Conservation (phyloP, 92 coral and sea anemone species). For the Chrysogorgia sp. region DNA sequence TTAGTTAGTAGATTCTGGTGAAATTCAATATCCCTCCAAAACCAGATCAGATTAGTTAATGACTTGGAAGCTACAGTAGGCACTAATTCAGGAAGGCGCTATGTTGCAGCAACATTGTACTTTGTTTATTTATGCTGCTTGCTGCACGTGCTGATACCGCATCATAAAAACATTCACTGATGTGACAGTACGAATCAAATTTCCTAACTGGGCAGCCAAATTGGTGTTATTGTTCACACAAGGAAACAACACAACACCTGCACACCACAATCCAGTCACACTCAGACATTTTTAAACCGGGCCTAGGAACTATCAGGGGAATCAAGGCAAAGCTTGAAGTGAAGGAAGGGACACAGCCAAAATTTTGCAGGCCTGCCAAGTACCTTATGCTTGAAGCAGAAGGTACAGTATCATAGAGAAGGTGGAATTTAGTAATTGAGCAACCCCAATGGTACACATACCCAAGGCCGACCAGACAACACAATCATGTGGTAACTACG, state of each 20-base stretch:
- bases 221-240: no score
- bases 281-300: background rate
- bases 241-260: background rate
- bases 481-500: constrained; percentile 4
- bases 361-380: background rate
- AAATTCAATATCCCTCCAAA: no score
- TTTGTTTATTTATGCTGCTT: no score
- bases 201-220: no score
- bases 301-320: background rate
- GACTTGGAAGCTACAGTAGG: no score
- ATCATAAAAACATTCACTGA: no score
- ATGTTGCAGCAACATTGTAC: no score
- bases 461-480: background rate
- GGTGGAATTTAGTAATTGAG: constrained; percentile 8
- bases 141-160: no score
- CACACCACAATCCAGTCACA: background rate
- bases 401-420: background rate
- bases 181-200: no score
- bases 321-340: background rate
- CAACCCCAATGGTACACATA: constrained; percentile 23
- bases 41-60: no score
- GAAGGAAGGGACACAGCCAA: background rate
- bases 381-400: background rate
- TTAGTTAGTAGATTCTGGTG: no score
- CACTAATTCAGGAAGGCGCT: no score